These are phyloP conservation scores for Nephotettix cincticeps DNA, from an alignment of 1,140 invertebrate species.

Conservation along the genomic window DNA sequence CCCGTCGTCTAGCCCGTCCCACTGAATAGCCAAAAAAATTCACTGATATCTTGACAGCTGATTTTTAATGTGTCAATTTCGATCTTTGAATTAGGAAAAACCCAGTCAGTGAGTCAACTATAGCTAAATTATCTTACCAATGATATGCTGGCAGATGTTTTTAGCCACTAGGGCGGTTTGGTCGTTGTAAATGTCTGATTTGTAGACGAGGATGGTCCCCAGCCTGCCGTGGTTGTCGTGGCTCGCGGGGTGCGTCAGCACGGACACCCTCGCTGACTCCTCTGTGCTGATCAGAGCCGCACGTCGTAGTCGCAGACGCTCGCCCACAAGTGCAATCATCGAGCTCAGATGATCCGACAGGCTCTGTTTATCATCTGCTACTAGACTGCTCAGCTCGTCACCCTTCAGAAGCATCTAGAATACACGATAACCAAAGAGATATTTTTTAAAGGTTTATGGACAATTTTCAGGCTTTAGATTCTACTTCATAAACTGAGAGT, in stretches of 20 bases:
- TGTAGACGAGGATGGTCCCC: slow-evolving; percentile 74
- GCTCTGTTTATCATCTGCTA: slow-evolving; percentile 61
- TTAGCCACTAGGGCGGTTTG: slow-evolving; percentile 56
- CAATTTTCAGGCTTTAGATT: too few species aligned
- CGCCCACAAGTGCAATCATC: slow-evolving; percentile 81
- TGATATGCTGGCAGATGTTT: slow-evolving; percentile 87
- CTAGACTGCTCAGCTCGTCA: slow-evolving; percentile 64
- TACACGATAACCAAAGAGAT: too few species aligned
- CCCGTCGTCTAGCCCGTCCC: too few species aligned
- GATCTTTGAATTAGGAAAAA: too few species aligned
- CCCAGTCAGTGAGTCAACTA: background rate
- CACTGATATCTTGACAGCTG: too few species aligned
- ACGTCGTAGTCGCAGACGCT: slow-evolving; percentile 80
- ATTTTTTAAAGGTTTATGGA: too few species aligned
- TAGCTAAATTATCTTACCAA: slow-evolving; percentile 54
- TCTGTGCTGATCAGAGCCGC: slow-evolving; percentile 70
- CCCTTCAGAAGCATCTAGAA: slow-evolving; percentile 61
- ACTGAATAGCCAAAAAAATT: too few species aligned
- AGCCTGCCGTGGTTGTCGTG: slow-evolving; percentile 71
- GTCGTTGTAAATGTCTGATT: slow-evolving; percentile 45
- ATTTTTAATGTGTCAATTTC: too few species aligned
- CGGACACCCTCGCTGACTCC: slow-evolving; percentile 57
- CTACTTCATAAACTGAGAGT: too few species aligned
- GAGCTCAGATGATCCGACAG: slow-evolving; percentile 79
- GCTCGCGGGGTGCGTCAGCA: slow-evolving; percentile 71